Evolutionary conservation across 2,888 invertebrate genomes (phyloP), one percentile per base, ranked within the genome.

Genomic region (Leucophenga maculata): DNA sequence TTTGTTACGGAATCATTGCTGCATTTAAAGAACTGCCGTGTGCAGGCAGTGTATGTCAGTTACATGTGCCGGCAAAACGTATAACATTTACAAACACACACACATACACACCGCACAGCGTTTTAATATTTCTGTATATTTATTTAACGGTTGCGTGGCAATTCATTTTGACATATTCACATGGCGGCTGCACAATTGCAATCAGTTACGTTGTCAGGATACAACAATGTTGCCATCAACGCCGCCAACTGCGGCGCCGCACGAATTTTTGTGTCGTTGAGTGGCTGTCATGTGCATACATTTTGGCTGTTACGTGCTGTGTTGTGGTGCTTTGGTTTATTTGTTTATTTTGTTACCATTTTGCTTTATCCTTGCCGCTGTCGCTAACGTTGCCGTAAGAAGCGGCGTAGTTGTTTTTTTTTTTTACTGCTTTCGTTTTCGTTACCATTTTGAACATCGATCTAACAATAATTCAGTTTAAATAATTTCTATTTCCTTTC

Each of bases 381-480:
- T n/a, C n/a, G 31, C 31, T 31, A 8, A 22, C 22, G 26, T 14
- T n/a, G 22, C 57, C 31, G 22, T n/a, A n/a, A n/a, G n/a, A n/a
- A n/a, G n/a, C 50, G 39, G 39, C 39, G 11, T 39, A 11, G 39
- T 39, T 8, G 8, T 8, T 32, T 32, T 32, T 32, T 32, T 16
- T 16, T 4, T 48, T 46, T n/a, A 18, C 46, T 65, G 16, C 79
- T 78, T 82, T 82, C 78, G 71, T 78, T 75, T 75, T 73, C 65
- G 67, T 72, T 72, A 67, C 66, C 75, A 77, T 78, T 71, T 39
- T 39, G 39, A 73, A 77, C 75, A 86, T 86, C 86, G 86, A 86
- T 86, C 86, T 83, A 86, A 86, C 86, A 86, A 86, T 80, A 84
- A 80, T 81, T 78, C 72, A 72, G 77, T 75, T 78, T 74, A 77